A percentile compares a stretch with the other conserved stretches of the same genome.
These are phyloP conservation scores for Sericinus montela DNA, from an alignment of 2,888 invertebrate genomes.

Conservation along the genomic window DNA sequence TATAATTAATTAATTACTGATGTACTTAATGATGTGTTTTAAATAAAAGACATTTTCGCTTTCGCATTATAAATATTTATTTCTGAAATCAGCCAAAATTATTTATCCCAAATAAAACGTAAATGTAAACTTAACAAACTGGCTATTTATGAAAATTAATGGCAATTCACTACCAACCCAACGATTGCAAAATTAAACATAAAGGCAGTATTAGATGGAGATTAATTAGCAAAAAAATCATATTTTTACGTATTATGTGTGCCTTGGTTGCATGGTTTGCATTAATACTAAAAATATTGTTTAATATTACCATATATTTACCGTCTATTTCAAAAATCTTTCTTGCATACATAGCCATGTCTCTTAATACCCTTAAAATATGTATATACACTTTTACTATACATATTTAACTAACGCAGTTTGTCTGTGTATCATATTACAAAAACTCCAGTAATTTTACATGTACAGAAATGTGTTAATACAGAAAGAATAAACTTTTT, in stretches of 20 bases:
- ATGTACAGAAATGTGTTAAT: too few species aligned
- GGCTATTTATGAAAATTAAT: slow-evolving; percentile 49
- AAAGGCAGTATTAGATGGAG: slow-evolving; percentile 1
- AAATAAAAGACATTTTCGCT: slow-evolving; percentile 39
- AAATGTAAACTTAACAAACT: slow-evolving; percentile 66
- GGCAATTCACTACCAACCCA: background rate
- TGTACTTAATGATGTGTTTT: slow-evolving; percentile 29
- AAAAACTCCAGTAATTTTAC: too few species aligned
- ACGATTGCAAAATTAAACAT: background rate
- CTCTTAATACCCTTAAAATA: background rate
- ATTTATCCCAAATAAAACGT: slow-evolving; percentile 67
- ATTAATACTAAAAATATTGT: too few species aligned
- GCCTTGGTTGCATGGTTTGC: too few species aligned
- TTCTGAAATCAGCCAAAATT: slow-evolving; percentile 74
- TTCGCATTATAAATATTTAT: slow-evolving; percentile 68
- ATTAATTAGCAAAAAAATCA: too few species aligned
- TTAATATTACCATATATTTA: too few species aligned
- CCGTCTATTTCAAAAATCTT: too few species aligned
- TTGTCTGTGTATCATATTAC: too few species aligned
- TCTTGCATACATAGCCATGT: too few species aligned
- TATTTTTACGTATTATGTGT: too few species aligned
- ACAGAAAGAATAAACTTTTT: too few species aligned
- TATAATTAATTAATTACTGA: too few species aligned
- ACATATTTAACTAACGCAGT: background rate
- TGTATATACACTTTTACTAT: background rate